Evolutionary conservation across 1,140 invertebrate genomes (phyloP).

Genomic region (Chrysomallon squamiferum): DNA sequence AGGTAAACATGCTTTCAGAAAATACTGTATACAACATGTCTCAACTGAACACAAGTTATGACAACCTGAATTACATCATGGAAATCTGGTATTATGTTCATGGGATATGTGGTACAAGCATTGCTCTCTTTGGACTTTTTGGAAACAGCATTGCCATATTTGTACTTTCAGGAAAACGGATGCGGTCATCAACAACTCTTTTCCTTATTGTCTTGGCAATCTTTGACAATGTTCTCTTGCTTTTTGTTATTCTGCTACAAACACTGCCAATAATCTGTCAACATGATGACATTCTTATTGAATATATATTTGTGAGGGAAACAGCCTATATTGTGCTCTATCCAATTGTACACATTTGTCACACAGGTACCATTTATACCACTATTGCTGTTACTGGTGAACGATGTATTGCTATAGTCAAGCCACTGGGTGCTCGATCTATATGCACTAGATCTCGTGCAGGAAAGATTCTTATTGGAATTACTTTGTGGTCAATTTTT

Average conservation of each 20-base stretch:
- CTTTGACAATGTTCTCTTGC: constrained; percentile 55
- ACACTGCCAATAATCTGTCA: constrained; percentile 80
- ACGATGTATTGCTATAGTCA: constrained; percentile 78
- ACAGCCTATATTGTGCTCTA: constrained; percentile 69
- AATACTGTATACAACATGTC: neutral
- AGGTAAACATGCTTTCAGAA: no score
- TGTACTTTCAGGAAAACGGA: constrained; percentile 50
- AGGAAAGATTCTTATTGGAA: constrained; percentile 69
- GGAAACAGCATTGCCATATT: constrained; percentile 53
- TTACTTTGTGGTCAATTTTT: constrained; percentile 71
- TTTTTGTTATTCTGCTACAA: constrained; percentile 78
- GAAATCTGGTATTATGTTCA: constrained; percentile 42
- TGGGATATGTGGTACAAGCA: constrained; percentile 71
- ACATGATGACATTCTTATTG: constrained; percentile 77
- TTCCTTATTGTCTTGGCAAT: constrained; percentile 56
- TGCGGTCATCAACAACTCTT: constrained; percentile 54
- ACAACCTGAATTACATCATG: neutral
- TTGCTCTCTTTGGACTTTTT: constrained; percentile 66
- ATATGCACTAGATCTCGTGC: constrained; percentile 71
- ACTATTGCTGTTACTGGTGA: constrained; percentile 80
- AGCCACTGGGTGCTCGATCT: constrained; percentile 80
- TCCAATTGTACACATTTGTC: constrained; percentile 73
- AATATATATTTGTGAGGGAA: constrained; percentile 64
- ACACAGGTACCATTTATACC: constrained; percentile 84
- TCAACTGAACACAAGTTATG: neutral